Base-by-base conservation (phyloP, 1,140 invertebrate species). In the Galleria mellonella region DNA sequence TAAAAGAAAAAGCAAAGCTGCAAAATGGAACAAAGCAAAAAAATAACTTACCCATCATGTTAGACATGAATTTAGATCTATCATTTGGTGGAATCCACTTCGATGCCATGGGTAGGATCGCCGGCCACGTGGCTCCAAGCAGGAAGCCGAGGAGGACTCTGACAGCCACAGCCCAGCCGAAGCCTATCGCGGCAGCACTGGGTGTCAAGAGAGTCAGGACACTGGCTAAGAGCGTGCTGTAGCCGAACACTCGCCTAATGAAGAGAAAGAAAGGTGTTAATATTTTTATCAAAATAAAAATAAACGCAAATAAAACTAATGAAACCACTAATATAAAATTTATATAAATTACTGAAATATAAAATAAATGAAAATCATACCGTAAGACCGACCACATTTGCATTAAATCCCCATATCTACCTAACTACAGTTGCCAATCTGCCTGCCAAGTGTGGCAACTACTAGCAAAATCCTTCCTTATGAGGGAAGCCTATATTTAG, bases 41-140 rank as follows among this genome's bases (percentile, higher is more conserved):
- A 32, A 29, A 50, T 17, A 14, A 83, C 88, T 87, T 82, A 93
- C 92, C 93, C 94, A 95, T 94, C 93, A 94, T 94, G 60, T 94
- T 94, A 0, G 94, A 92, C 69, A 94, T 92, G 68, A 95, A 94
- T 81, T 95, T 94, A 42, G 94, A 96, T 49, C 95, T 90, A 69
- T 98, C 96, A 83, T 92, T 91, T 0, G 95, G 94, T 8, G 96
- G 96, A 47, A 96, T 94, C 96, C 96, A 98, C 58, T 93, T 92
- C 0, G 95, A 93, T 14, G 94, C 93, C 89, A 97, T 92, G 1
- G 94, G 94, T 54, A 95, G 92, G 47, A 97, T 97, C 10, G 95
- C 92, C 12, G 96, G 96, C 92, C 95, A 98, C 4, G 95, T 96
- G 4, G 93, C 95, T 44, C 96, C 90, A 67, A 95, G 83, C 83